phyloP scores from a whole-genome alignment of 2,888 invertebrate species.

The Pristionchus japonicus region DNA sequence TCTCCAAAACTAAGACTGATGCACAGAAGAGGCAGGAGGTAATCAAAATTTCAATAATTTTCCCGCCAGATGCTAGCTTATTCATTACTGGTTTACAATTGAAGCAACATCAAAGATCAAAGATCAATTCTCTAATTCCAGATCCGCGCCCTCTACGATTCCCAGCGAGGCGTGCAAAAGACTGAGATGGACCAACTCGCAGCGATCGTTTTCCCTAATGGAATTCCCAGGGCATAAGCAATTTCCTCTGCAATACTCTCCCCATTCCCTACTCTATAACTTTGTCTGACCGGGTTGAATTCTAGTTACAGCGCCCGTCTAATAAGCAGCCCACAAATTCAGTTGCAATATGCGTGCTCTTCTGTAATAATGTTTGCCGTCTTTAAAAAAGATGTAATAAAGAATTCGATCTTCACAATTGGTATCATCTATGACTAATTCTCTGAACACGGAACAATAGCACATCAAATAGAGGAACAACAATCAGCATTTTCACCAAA shows the following conservation, averaged over 20 bases:
- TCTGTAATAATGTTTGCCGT: not conserved
- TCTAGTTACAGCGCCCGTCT: not conserved
- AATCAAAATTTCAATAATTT: no score
- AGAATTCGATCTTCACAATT: not conserved
- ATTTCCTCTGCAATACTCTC: not conserved
- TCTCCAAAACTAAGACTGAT: not conserved
- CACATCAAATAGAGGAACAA: no score
- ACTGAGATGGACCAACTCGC: slow-evolving; percentile 32
- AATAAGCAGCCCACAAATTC: not conserved
- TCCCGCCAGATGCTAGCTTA: no score
- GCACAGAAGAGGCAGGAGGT: slow-evolving; percentile 31
- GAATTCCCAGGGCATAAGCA: slow-evolving; percentile 1
- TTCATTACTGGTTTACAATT: not conserved
- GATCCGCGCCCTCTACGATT: slow-evolving; percentile 18
- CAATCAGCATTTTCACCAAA: no score
- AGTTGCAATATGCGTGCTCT: not conserved
- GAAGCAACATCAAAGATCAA: not conserved
- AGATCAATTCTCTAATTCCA: not conserved
- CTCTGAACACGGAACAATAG: no score
- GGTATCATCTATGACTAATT: no score
- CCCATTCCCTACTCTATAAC: no score
- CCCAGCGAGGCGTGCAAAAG: not conserved
- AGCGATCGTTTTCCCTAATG: slow-evolving; percentile 15
- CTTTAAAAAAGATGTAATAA: not conserved
- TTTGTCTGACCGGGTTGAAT: no score